Evolutionary conservation across 2,888 invertebrate genomes (phyloP).

Genomic region (Oxycera nigricornis): DNA sequence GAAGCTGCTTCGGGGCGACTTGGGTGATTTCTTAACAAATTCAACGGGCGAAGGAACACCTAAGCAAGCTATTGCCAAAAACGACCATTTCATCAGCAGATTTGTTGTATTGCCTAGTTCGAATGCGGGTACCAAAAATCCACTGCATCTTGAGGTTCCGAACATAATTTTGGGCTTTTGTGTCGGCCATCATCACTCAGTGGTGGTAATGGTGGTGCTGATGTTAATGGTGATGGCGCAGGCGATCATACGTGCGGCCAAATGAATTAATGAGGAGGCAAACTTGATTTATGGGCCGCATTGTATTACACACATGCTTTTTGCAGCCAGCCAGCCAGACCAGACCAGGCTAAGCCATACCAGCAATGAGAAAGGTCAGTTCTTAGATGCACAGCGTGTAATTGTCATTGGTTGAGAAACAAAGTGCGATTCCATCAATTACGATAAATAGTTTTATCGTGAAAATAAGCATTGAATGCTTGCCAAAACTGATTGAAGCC

Average conservation of each 20-base stretch:
- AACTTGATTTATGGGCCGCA: not conserved
- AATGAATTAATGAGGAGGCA: slow-evolving; percentile 10
- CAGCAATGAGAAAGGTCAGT: slow-evolving; percentile 15
- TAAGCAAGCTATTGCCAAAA: not conserved
- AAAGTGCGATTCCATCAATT: not conserved
- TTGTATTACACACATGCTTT: not conserved
- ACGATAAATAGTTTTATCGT: not conserved
- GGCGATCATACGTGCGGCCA: not conserved
- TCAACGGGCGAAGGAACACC: not conserved
- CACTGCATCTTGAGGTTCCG: not conserved
- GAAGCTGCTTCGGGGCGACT: not conserved
- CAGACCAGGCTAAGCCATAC: no score
- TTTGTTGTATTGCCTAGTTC: not conserved
- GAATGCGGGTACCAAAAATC: not conserved
- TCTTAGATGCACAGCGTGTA: slow-evolving; percentile 2
- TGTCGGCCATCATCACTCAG: not conserved
- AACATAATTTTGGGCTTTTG: not conserved
- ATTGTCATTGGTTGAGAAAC: not conserved
- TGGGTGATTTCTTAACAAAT: slow-evolving; percentile 12
- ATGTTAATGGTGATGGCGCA: not conserved
- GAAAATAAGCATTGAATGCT: not conserved
- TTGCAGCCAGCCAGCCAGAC: not conserved
- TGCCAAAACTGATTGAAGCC: not conserved
- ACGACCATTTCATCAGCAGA: not conserved
- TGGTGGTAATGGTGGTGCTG: not conserved